phyloP scores from a whole-genome alignment of 2,113 vertebrate species.

The Aphyosemion australe region DNA sequence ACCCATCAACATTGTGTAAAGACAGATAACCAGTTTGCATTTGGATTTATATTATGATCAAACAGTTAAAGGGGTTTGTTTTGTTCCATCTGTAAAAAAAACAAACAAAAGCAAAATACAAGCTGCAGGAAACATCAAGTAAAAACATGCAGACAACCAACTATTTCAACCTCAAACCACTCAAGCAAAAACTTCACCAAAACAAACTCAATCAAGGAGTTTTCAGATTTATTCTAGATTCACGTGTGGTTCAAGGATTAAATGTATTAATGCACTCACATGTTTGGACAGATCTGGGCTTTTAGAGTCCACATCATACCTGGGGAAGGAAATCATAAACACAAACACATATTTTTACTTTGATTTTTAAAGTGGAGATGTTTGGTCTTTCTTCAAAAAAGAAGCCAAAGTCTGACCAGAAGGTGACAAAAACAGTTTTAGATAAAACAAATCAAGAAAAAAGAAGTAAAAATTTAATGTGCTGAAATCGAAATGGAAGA shows the following conservation, averaged over 20 bases:
- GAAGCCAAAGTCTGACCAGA: too few species aligned
- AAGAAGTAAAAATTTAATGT: too few species aligned
- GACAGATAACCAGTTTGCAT: conserved; percentile 42
- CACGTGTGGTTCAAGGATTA: conserved; percentile 33
- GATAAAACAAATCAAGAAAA: too few species aligned
- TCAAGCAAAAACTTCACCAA: conserved; percentile 28
- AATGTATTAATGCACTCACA: conserved; percentile 78
- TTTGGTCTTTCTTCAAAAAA: too few species aligned
- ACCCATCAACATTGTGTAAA: conserved; percentile 6
- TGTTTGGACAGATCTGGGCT: conserved; percentile 96
- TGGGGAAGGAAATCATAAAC: conserved; percentile 62
- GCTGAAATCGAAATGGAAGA: too few species aligned
- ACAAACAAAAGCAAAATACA: conserved; percentile 15
- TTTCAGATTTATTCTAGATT: conserved; percentile 24
- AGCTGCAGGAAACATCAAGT: conserved; percentile 37
- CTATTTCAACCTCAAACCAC: conserved; percentile 10
- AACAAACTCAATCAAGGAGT: conserved; percentile 1
- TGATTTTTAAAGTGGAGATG: too few species aligned
- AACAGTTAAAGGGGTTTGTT: conserved; percentile 58
- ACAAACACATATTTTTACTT: neutral
- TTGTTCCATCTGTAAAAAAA: conserved; percentile 45
- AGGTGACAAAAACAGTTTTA: too few species aligned
- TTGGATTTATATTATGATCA: conserved; percentile 57
- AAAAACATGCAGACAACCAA: conserved; percentile 11
- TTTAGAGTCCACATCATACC: conserved; percentile 96